These are phyloP conservation scores for Pheosia tremula DNA, from an alignment of 2,888 invertebrate genomes.

Conservation along the genomic window DNA sequence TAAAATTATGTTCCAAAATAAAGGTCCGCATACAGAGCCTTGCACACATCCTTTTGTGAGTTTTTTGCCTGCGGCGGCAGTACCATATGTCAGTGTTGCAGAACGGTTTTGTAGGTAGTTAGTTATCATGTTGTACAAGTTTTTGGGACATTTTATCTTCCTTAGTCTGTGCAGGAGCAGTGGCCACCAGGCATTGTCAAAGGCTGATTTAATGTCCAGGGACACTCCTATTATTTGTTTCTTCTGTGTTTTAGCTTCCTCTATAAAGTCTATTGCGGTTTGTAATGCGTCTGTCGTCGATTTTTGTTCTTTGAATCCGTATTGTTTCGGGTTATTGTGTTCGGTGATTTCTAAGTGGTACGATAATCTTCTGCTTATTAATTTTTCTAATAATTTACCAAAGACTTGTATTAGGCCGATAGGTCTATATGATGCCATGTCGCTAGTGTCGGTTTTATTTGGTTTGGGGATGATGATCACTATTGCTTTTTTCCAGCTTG, in stretches of 20 bases:
- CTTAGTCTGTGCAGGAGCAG: not conserved
- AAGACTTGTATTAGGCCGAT: too few relatives aligned
- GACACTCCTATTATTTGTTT: not conserved
- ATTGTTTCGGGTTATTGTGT: too few relatives aligned
- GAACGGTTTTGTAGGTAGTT: not conserved
- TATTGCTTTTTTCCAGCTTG: not conserved
- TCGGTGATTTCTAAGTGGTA: too few relatives aligned
- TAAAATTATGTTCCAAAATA: not conserved
- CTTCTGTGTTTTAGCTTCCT: not conserved
- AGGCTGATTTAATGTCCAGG: not conserved
- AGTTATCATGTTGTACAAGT: not conserved
- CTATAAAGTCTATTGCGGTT: not conserved
- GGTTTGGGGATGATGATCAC: not conserved
- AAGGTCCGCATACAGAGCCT: not conserved
- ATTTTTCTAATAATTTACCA: too few relatives aligned
- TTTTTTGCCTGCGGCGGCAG: not conserved
- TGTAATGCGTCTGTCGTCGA: not conserved
- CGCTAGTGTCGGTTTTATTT: not conserved
- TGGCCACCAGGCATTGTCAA: conserved; percentile 1
- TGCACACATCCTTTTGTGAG: not conserved
- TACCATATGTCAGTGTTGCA: not conserved
- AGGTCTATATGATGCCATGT: not conserved
- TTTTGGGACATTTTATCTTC: not conserved
- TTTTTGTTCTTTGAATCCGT: too few relatives aligned
- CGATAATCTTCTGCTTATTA: too few relatives aligned